These are phyloP conservation scores for Amblyteles armatorius DNA, from an alignment of 2,888 invertebrate species.

Conservation along the genomic window DNA sequence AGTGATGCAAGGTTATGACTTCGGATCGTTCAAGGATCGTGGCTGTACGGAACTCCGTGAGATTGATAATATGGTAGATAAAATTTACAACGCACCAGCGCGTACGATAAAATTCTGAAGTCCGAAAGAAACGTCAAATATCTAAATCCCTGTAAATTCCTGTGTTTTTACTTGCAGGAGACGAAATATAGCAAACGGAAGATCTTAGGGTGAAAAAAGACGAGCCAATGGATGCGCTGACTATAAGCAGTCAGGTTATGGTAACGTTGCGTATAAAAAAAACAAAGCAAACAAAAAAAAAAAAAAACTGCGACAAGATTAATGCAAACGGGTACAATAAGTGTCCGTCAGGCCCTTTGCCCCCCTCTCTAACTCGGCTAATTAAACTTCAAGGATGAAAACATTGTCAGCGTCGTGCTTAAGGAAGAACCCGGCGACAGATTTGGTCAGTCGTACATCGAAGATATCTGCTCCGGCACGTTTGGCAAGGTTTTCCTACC, in stretches of 20 bases:
- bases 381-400: constrained; percentile 81
- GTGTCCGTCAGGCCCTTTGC: background rate
- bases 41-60: constrained; percentile 40
- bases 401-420: constrained; percentile 81
- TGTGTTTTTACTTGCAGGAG: constrained; percentile 52
- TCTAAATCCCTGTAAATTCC: background rate
- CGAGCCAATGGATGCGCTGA: constrained; percentile 79
- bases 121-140: no score
- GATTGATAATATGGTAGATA: constrained; percentile 61
- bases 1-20: constrained; percentile 63
- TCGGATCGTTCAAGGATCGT: constrained; percentile 43
- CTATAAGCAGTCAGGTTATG: constrained; percentile 81
- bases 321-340: constrained; percentile 1
- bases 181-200: constrained; percentile 76
- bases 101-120: background rate
- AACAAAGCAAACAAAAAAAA: background rate
- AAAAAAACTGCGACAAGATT: constrained; percentile 68
- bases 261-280: constrained; percentile 77
- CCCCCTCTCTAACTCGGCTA: constrained; percentile 70
- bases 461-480: constrained; percentile 82
- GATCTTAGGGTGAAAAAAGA: constrained; percentile 76
- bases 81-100: background rate
- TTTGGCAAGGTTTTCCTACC: constrained; percentile 83
- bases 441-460: constrained; percentile 81
- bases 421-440: constrained; percentile 81